Evolutionary conservation across 2,888 invertebrate genomes (phyloP), one percentile per base, ranked within the genome.

Genomic region (Siphlonurus alternatus): DNA sequence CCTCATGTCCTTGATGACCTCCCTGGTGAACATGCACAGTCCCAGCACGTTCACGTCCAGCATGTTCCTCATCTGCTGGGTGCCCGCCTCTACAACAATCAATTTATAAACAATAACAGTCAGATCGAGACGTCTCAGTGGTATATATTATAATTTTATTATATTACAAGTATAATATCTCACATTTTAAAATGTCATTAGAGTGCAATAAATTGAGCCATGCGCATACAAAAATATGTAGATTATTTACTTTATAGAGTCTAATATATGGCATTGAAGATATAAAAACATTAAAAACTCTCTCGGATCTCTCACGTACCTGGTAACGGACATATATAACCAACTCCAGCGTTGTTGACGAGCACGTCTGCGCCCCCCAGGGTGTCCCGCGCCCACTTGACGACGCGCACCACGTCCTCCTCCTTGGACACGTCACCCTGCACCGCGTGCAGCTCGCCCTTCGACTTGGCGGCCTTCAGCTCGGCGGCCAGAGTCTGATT

Each of bases 371-470:
- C 56, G n/a, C 56, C 56, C 7, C 56, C 56, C n/a, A 56, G 56
- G 5, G 56, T 56, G 56, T 56, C 56, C 56, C 56, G 7, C 22
- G 56, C 20, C 56, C 56, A 56, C 56, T 56, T 56, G 56, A 56
- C 56, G 7, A 56, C 56, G 19, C 56, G 38, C 15, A 38, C 5
- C 38, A 38, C 38, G 15, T 38, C 38, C 5, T 38, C 38, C 15
- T 38, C 38, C 38, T 38, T 38, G 5, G 38, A 10, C 7, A 38
- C 38, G 38, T 38, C 38, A 38, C 38, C 5, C 15, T 38, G 38
- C 15, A 38, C 15, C 38, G 15, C 38, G 15, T 38, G 38, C 5
- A 38, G 38, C 38, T 38, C 38, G 15, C 38, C 38, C 38, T 38
- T n/a, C n/a, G n/a, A n/a, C n/a, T n/a, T n/a, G n/a, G n/a, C n/a